phyloP scores from a whole-genome alignment of 2,888 invertebrate species.

The Brachyptera risi region DNA sequence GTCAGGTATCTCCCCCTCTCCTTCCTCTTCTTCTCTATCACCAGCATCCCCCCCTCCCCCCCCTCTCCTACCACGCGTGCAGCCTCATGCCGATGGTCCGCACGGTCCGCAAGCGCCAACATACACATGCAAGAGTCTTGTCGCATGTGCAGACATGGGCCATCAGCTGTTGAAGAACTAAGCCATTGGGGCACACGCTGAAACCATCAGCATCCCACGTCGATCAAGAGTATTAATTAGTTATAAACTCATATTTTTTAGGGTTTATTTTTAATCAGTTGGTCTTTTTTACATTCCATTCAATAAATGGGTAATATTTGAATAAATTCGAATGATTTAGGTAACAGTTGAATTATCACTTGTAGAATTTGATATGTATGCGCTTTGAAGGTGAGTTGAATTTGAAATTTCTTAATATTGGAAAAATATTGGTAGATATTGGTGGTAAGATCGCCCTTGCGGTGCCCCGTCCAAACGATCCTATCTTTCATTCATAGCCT shows the following conservation, averaged over 20 bases:
- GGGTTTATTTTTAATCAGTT: not conserved
- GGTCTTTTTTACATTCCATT: no score
- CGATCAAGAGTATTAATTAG: no score
- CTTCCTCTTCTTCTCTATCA: not conserved
- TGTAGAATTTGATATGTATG: no score
- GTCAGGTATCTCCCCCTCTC: not conserved
- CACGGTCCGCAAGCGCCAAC: conserved; percentile 1
- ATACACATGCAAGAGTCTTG: not conserved
- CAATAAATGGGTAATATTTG: no score
- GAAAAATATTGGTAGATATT: no score
- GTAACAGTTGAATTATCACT: no score
- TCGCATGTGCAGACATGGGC: not conserved
- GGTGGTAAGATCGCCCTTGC: no score
- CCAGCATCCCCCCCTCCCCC: not conserved
- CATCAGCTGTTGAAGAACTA: not conserved
- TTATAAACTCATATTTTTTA: not conserved
- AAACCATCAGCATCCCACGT: not conserved
- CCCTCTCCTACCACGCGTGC: not conserved
- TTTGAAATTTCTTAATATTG: no score
- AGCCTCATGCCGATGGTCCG: not conserved
- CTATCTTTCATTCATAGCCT: no score
- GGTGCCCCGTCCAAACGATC: no score
- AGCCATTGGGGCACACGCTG: not conserved
- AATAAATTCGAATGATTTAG: no score
- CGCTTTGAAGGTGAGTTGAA: no score